These are phyloP conservation scores for Cenopis cana DNA, from an alignment of 2,888 invertebrate genomes.

Conservation along the genomic window DNA sequence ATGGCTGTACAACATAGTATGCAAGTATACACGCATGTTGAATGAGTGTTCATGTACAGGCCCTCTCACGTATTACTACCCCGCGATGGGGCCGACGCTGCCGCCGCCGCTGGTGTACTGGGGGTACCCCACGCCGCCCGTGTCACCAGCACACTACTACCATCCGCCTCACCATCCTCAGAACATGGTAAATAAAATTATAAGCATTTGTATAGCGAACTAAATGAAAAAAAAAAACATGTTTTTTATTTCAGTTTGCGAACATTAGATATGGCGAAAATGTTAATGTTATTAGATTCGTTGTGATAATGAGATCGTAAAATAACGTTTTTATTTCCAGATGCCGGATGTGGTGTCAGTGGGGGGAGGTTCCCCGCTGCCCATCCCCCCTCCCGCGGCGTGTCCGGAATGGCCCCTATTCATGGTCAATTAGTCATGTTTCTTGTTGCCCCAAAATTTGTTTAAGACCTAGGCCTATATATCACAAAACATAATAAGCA, in stretches of 20 bases:
- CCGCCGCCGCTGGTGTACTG: slow-evolving; percentile 93
- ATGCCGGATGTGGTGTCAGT: slow-evolving; percentile 79
- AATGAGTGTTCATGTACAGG: slow-evolving; percentile 59
- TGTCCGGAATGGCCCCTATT: slow-evolving; percentile 81
- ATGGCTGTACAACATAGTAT: neutral
- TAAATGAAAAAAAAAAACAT: no score
- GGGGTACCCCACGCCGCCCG: slow-evolving; percentile 97
- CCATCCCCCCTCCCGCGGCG: slow-evolving; percentile 76
- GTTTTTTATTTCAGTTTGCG: no score
- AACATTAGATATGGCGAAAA: neutral
- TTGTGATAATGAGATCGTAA: neutral
- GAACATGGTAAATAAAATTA: slow-evolving; percentile 66
- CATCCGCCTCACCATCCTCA: slow-evolving; percentile 86
- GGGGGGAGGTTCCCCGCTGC: slow-evolving; percentile 77
- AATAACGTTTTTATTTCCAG: slow-evolving; percentile 55
- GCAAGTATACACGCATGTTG: neutral
- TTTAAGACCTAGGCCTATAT: neutral
- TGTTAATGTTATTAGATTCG: neutral
- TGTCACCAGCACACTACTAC: slow-evolving; percentile 95
- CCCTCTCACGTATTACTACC: slow-evolving; percentile 83
- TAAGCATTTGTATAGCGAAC: no score
- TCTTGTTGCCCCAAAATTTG: slow-evolving; percentile 10
- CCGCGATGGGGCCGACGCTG: slow-evolving; percentile 84
- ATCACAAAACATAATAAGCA: slow-evolving; percentile 11
- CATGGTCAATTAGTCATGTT: slow-evolving; percentile 72